Evolutionary conservation across 2,113 vertebrate species (phyloP).

Genomic region (Saccopteryx leptura): DNA sequence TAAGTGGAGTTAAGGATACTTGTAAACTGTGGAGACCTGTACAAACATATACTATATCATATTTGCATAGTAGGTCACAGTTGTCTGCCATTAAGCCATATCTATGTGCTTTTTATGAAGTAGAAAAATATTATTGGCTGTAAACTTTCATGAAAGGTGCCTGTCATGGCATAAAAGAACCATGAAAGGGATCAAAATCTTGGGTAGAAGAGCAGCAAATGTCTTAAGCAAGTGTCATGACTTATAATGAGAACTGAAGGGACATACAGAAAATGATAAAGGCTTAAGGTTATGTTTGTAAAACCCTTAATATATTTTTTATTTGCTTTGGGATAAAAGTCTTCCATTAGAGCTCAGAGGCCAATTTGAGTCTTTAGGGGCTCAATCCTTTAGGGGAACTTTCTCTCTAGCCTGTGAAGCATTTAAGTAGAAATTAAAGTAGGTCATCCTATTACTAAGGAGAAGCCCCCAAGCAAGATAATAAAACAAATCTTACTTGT

Average conservation of each 20-base stretch:
- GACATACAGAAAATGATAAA: conserved; percentile 71
- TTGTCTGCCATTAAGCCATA: not conserved
- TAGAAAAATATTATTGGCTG: not conserved
- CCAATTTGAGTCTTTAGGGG: conserved; percentile 77
- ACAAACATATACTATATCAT: not conserved
- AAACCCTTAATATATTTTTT: conserved; percentile 80
- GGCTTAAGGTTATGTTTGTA: conserved; percentile 78
- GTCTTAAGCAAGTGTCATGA: conserved; percentile 43
- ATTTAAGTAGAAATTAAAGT: conserved; percentile 83
- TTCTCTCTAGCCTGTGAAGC: conserved; percentile 77
- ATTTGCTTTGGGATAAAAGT: conserved; percentile 75
- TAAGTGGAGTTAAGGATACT: not conserved
- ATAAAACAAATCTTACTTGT: conserved; percentile 80
- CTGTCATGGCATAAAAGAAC: not conserved
- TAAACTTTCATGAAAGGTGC: not conserved
- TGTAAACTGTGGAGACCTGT: not conserved
- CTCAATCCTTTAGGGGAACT: conserved; percentile 64
- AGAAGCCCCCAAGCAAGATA: conserved; percentile 78
- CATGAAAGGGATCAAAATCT: not conserved
- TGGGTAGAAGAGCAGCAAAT: not conserved
- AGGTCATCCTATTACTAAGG: conserved; percentile 67
- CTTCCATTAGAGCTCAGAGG: conserved; percentile 78
- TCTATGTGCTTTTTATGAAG: not conserved
- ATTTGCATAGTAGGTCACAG: not conserved
- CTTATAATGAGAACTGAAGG: conserved; percentile 49